phyloP scores from a whole-genome alignment of 2,888 invertebrate species.

The Mantis religiosa region DNA sequence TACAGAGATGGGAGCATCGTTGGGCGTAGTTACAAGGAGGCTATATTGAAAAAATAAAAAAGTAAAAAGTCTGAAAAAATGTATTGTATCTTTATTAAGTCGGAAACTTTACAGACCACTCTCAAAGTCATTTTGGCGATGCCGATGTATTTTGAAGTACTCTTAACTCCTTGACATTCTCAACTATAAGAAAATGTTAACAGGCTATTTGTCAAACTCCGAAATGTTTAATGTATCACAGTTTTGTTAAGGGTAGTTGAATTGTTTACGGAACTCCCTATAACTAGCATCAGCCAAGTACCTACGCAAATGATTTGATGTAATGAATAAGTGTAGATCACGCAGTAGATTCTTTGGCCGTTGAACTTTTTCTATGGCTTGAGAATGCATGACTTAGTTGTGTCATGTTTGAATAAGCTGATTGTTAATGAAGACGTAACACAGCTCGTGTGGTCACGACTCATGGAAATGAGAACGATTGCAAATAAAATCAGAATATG shows the following conservation, averaged over 20 bases:
- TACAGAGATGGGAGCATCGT: no score
- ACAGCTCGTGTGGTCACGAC: background rate
- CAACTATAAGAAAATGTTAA: no score
- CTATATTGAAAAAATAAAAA: no score
- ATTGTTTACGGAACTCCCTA: background rate
- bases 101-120: no score
- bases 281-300: background rate
- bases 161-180: no score
- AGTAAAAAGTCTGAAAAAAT: no score
- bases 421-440: background rate
- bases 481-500: background rate
- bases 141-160: no score
- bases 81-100: no score
- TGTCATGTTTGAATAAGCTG: background rate
- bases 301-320: background rate
- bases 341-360: background rate
- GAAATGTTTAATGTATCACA: no score
- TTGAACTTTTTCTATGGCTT: background rate
- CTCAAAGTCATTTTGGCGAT: no score
- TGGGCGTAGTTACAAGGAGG: no score
- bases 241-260: background rate
- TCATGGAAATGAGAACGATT: background rate
- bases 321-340: background rate
- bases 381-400: background rate
- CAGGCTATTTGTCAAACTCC: no score